A percentile compares a stretch with the other conserved stretches of the same genome.
Conservation (phyloP, 2,797 vertebrate genomes). For the Varecia variegata region DNA sequence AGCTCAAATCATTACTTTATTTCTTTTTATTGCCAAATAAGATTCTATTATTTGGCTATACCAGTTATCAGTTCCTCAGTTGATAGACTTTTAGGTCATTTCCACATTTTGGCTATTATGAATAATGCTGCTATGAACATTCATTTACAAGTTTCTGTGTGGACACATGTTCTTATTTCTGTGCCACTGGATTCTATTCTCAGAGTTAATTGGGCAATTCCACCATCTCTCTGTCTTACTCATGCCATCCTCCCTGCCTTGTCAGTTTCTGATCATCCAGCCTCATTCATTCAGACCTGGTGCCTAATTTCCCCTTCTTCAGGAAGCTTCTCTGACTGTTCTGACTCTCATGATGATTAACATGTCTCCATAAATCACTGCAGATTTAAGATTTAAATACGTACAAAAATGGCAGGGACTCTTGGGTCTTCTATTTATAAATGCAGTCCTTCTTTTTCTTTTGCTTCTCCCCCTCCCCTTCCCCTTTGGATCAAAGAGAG, state of each 20-base stretch:
- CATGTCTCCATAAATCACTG: conserved; percentile 58
- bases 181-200: not conserved
- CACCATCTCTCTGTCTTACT: not conserved
- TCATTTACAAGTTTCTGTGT: not conserved
- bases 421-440: conserved; percentile 72
- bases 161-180: not conserved
- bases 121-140: too few species aligned
- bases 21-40: not conserved
- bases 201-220: not conserved
- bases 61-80: not conserved
- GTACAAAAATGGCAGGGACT: conserved; percentile 68
- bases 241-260: not conserved
- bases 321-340: not conserved
- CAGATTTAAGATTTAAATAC: conserved; percentile 72
- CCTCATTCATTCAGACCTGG: not conserved
- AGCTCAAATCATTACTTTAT: not conserved
- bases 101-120: too few species aligned
- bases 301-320: not conserved
- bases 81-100: not conserved
- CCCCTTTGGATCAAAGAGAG: conserved; percentile 76
- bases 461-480: not conserved
- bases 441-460: conserved; percentile 25
- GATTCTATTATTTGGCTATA: not conserved
- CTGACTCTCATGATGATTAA: conserved; percentile 50
- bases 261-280: not conserved